These are phyloP conservation scores for Ceratitis capitata DNA, from an alignment of 1,140 invertebrate genomes.

Conservation along the genomic window DNA sequence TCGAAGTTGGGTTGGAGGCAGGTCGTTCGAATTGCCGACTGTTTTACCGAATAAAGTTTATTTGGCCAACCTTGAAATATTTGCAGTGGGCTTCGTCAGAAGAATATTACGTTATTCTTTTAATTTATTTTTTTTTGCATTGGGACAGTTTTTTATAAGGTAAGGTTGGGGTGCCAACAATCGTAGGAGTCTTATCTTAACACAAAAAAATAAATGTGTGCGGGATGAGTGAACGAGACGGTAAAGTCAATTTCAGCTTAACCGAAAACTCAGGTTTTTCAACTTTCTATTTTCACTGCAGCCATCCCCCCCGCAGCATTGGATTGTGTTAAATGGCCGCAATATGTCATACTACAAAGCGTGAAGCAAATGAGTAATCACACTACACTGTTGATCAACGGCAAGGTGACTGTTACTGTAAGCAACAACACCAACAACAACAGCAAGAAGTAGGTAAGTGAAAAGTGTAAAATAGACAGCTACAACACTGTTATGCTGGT, in stretches of 20 bases:
- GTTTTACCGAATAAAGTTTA: too few species aligned
- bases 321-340: constrained; percentile 18
- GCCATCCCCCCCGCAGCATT: neutral
- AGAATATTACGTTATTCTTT: too few species aligned
- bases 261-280: neutral
- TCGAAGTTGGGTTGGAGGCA: too few species aligned
- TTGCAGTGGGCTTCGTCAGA: too few species aligned
- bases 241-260: constrained; percentile 11
- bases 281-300: neutral
- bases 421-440: neutral
- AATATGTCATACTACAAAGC: constrained; percentile 18
- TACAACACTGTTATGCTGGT: neutral
- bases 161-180: too few species aligned
- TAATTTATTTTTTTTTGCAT: too few species aligned
- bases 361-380: neutral
- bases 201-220: neutral
- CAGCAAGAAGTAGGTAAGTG: neutral
- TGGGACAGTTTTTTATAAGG: too few species aligned
- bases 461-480: neutral
- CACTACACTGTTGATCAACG: neutral
- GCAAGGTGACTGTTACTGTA: neutral
- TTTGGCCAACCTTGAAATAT: too few species aligned
- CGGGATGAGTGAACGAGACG: neutral
- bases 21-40: too few species aligned
- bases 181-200: too few species aligned